Evolutionary conservation across 1,140 invertebrate species (phyloP).

Genomic region (Tenebrio molitor): DNA sequence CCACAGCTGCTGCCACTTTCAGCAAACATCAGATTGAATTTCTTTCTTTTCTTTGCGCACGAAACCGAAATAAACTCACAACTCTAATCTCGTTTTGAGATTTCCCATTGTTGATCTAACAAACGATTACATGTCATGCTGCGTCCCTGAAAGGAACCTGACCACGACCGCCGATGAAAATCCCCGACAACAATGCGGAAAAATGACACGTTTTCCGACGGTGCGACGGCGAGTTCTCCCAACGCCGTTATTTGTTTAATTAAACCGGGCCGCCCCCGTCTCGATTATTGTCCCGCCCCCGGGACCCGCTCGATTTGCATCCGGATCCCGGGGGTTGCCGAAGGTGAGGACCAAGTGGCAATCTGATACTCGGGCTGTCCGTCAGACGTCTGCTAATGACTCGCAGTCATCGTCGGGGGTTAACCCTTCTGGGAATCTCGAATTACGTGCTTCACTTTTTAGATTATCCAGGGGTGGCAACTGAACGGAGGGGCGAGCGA

Average conservation of each 20-base stretch:
- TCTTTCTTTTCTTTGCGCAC: constrained; percentile 45
- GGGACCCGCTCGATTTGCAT: constrained; percentile 6
- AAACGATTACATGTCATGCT: constrained; percentile 43
- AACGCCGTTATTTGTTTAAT: neutral
- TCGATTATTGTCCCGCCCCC: neutral
- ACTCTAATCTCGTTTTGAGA: constrained; percentile 46
- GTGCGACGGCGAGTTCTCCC: neutral
- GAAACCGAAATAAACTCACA: constrained; percentile 40
- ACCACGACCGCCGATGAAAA: neutral
- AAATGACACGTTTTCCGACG: neutral
- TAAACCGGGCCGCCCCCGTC: neutral
- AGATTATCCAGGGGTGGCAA: constrained; percentile 45
- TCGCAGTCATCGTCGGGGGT: constrained; percentile 39
- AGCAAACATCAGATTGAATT: constrained; percentile 52
- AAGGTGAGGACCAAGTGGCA: constrained; percentile 39
- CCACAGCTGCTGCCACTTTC: constrained; percentile 52
- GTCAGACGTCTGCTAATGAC: constrained; percentile 43
- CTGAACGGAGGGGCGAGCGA: constrained; percentile 38
- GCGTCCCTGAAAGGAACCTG: constrained; percentile 24
- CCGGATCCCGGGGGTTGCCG: too few relatives aligned
- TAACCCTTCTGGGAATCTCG: constrained; percentile 45
- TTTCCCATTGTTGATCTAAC: constrained; percentile 46
- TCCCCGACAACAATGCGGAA: neutral
- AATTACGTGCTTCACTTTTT: constrained; percentile 49
- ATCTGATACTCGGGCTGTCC: constrained; percentile 31